These are phyloP conservation scores for Andrena bicolor DNA, from an alignment of 2,888 invertebrate genomes.

Conservation along the genomic window DNA sequence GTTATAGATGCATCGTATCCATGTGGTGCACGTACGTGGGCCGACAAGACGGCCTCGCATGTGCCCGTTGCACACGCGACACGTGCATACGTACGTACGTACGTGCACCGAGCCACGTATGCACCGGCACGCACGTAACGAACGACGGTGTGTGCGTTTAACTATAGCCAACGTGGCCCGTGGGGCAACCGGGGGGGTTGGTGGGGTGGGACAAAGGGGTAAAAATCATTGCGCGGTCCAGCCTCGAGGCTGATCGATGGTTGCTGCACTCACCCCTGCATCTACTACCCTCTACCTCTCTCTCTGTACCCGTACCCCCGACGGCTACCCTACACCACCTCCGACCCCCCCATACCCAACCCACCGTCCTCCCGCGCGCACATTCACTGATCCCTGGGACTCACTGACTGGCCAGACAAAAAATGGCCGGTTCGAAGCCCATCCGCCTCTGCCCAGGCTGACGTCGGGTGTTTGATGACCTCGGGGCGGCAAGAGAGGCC, in stretches of 20 bases:
- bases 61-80: constrained; percentile 66
- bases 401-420: constrained; percentile 85
- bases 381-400: constrained; percentile 85
- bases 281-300: constrained; percentile 66
- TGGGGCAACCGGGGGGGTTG: constrained; percentile 75
- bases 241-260: constrained; percentile 85
- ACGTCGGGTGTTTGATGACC: constrained; percentile 85
- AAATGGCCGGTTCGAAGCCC: constrained; percentile 84
- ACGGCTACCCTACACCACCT: constrained; percentile 67
- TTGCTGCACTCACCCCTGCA: constrained; percentile 80
- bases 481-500: constrained; percentile 73
- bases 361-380: constrained; percentile 69
- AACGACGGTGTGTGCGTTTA: constrained; percentile 63
- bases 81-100: constrained; percentile 37
- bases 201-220: constrained; percentile 83
- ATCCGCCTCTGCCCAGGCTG: constrained; percentile 81
- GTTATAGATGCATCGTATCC: constrained; percentile 70
- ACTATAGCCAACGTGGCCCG: constrained; percentile 79
- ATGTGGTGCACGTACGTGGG: constrained; percentile 59
- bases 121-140: constrained; percentile 64
- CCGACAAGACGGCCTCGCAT: constrained; percentile 54
- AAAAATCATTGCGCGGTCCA: constrained; percentile 85
- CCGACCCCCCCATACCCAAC: constrained; percentile 44
- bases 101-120: constrained; percentile 58
- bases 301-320: constrained; percentile 61